Conservation (phyloP, 2,113 vertebrate species). For the Aythya baeri region DNA sequence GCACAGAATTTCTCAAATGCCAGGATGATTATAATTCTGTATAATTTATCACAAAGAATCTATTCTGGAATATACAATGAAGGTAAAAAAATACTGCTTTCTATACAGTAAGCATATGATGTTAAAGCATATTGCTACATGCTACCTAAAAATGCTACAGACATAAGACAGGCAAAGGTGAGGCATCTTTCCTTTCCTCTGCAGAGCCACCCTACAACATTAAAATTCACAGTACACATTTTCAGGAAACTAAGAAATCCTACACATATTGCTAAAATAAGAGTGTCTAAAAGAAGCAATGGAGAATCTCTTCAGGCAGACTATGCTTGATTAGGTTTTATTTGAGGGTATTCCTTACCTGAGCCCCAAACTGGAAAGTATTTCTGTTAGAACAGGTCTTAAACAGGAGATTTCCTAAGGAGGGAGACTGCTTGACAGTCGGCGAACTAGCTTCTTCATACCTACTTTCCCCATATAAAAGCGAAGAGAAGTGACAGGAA, state of each 20-base stretch:
- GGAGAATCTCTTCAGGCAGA: neutral
- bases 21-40: neutral
- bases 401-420: neutral
- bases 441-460: neutral
- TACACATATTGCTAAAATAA: neutral
- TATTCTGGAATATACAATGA: neutral
- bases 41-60: neutral
- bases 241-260: neutral
- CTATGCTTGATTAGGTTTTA: neutral
- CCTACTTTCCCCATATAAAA: neutral
- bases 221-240: neutral
- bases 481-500: neutral
- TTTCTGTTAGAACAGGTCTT: neutral
- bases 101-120: neutral
- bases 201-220: neutral
- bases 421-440: neutral
- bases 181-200: neutral
- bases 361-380: neutral
- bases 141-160: neutral
- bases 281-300: neutral
- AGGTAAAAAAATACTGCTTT: neutral
- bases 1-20: neutral
- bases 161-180: conserved; percentile 7
- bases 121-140: neutral
- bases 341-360: neutral